Conservation (phyloP, 2,113 vertebrate species). For the Corythornis cristatus region DNA sequence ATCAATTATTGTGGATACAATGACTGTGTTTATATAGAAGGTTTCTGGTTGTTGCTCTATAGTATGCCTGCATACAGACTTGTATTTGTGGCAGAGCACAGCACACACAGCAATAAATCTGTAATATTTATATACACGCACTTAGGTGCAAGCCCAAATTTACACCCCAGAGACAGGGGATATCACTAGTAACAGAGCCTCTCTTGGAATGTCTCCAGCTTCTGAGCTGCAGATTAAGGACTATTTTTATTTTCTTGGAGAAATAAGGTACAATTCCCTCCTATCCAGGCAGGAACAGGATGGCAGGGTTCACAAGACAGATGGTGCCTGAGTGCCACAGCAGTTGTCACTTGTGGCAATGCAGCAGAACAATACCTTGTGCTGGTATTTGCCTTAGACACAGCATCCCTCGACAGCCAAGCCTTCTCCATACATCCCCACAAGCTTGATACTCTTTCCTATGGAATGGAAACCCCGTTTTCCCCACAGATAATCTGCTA, state of each 20-base stretch:
- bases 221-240: slow-evolving; percentile 23
- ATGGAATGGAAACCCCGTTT: background rate
- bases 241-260: slow-evolving; percentile 30
- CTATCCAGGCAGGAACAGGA: slow-evolving; percentile 31
- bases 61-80: background rate
- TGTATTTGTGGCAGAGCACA: background rate
- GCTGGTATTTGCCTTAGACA: slow-evolving; percentile 24
- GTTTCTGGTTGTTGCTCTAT: background rate
- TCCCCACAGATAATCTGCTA: background rate
- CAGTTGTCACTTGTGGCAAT: slow-evolving; percentile 59
- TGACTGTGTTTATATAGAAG: background rate
- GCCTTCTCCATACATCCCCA: background rate
- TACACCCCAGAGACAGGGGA: slow-evolving; percentile 45
- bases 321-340: slow-evolving; percentile 50
- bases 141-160: slow-evolving; percentile 58
- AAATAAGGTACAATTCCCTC: slow-evolving; percentile 36
- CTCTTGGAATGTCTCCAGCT: slow-evolving; percentile 51
- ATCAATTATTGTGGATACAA: background rate
- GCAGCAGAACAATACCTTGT: slow-evolving; percentile 37
- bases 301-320: slow-evolving; percentile 55
- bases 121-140: slow-evolving; percentile 51
- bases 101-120: slow-evolving; percentile 20
- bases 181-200: slow-evolving; percentile 31
- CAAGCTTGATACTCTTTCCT: background rate
- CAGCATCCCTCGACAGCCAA: background rate